Evolutionary conservation across 53 echinoderm and acorn worm species (phyloP), one percentile per base, ranked within the genome.

Genomic region (Pentamera pediparva): DNA sequence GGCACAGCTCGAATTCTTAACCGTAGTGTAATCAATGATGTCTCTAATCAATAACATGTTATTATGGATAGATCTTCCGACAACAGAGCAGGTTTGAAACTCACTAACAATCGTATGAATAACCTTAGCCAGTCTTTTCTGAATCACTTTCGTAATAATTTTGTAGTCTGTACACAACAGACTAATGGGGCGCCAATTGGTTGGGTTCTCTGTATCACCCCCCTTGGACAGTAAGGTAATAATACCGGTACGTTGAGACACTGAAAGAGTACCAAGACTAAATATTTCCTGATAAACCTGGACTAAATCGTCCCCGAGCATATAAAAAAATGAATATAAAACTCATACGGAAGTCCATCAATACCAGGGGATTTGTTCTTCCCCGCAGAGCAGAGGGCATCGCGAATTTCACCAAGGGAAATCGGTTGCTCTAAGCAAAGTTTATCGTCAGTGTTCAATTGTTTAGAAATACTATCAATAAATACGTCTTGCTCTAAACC

Each of bases 121-220:
- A 41, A 40, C 65, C 8, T 38, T 59, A 34, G 76, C 41, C 2
- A 88, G 25, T 7, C 76, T 37, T 27, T 60, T 27, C 11, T 80
- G 76, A 12, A 87, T 32, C 6, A 78, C 25, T 56, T 83, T 83
- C 3, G 87, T 33, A 38, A 83, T 49, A 24, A 83, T 84, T 58
- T 84, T 89, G 17, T 89, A 84, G 61, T 89, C 84, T 2, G 77
- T 67, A 3, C 34, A 73, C 17, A 89, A 41, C n/a, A 89, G 53
- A 32, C 62, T 71, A 15, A 88, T 76, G 2, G 83, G 88, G 9
- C 84, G 58, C 30, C 83, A 34, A 57, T 78, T 83, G 1, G 72
- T 65, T 9, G 78, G 83, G 4, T 84, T 74, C 27, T 11, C 9
- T 2, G 38, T 3, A 39, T 84, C 81, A 2, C 89, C 81, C 27